Evolutionary conservation across 2,888 invertebrate genomes (phyloP), one percentile per base, ranked within the genome.

Genomic region (Rosalia funebris): DNA sequence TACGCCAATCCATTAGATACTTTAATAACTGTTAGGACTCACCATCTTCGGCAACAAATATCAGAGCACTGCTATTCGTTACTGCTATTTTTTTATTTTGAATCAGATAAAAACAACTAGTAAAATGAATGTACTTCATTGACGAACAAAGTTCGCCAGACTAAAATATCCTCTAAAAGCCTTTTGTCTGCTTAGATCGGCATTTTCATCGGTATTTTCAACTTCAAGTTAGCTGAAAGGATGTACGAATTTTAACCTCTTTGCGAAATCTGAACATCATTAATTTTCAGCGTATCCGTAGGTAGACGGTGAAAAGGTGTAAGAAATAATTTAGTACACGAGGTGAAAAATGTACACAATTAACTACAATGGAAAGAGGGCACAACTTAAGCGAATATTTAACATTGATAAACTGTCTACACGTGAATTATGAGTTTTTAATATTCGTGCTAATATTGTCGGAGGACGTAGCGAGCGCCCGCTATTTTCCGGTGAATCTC

Each of bases 391-490:
- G 62, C 63, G 64, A 66, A 67, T 64, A 70, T 68, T 69, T 65
- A 68, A 67, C 68, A 70, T 68, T 70, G 75, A 75, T 76, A 76
- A 76, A 74, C 73, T 74, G 76, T 75, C 74, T 69, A 60, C 57
- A 57, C 61, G 61, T 77, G 74, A 77, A 70, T 77, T 76, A 77
- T 75, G 77, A 72, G 75, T 71, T 75, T 77, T 77, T 77, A 76
- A 76, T 77, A 77, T 76, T 72, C 66, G 64, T 62, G 71, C 72
- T 74, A 74, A 75, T 75, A 75, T 70, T 68, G 62, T 66, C 60
- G 20, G 50, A 57, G 53, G 19, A 31, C 31, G 63, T 17, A 19
- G 16, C 32, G 39, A 45, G 20, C 15, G 34, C 39, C 34, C 34
- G 25, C 47, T 34, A 45, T 34, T 34, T 39, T 19, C 20, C 4